Evolutionary conservation across 2,888 invertebrate genomes (phyloP).

Genomic region (Orthosia gracilis): DNA sequence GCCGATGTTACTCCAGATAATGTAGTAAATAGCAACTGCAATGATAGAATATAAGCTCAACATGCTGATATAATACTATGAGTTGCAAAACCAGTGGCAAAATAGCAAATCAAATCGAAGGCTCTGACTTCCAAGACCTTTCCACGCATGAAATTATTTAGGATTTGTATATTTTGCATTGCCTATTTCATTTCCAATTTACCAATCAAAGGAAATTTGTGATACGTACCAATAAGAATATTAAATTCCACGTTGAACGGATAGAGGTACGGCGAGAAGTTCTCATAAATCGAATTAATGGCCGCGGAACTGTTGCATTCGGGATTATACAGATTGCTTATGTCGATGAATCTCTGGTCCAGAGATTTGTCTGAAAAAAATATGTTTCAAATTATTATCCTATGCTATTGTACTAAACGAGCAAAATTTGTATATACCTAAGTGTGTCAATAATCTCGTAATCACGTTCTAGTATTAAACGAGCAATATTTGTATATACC

Average conservation of each 20-base stretch:
- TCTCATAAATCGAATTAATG: conserved; percentile 88
- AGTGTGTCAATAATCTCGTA: too few species aligned
- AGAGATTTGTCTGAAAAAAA: conserved; percentile 43
- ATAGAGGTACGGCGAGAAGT: conserved; percentile 94
- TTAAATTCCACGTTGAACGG: conserved; percentile 96
- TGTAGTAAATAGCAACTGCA: conserved; percentile 93
- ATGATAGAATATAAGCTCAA: conserved; percentile 30
- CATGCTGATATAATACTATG: not conserved
- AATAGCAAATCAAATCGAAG: not conserved
- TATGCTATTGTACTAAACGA: too few species aligned
- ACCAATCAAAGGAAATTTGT: conserved; percentile 23
- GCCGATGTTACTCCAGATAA: conserved; percentile 94
- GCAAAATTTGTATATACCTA: too few species aligned
- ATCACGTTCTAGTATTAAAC: too few species aligned
- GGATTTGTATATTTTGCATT: not conserved
- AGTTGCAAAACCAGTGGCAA: not conserved
- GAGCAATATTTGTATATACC: too few species aligned
- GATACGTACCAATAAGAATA: conserved; percentile 92
- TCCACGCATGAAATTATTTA: not conserved
- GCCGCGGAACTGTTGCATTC: conserved; percentile 87
- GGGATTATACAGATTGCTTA: conserved; percentile 82
- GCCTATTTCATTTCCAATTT: conserved; percentile 33
- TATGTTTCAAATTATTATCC: not conserved
- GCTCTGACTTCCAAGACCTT: not conserved
- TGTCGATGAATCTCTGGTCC: conserved; percentile 75